Evolutionary conservation across 2,113 vertebrate genomes (phyloP).

Genomic region (Vimba vimba): DNA sequence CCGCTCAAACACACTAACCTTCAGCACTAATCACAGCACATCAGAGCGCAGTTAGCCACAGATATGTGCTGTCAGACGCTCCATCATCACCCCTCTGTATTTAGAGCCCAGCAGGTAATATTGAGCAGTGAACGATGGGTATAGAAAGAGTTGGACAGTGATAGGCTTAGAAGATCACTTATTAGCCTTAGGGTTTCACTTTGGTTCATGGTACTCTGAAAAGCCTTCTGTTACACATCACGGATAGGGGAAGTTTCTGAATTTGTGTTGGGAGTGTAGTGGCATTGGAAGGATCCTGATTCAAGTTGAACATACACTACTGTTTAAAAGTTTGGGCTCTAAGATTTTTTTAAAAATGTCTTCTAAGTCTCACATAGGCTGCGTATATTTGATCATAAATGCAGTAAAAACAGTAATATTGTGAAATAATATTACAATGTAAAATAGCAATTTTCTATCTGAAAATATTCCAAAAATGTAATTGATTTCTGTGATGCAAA

Average conservation of each 20-base stretch:
- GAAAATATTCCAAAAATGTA: too few relatives aligned
- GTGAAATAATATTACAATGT: too few relatives aligned
- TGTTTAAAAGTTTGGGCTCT: neutral
- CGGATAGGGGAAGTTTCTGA: neutral
- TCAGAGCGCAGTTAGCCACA: neutral
- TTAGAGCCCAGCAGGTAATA: slow-evolving; percentile 19
- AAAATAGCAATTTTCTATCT: too few relatives aligned
- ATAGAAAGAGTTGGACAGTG: slow-evolving; percentile 13
- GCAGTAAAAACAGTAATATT: too few relatives aligned
- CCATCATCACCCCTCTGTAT: neutral
- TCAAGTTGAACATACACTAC: neutral
- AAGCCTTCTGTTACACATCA: slow-evolving; percentile 1
- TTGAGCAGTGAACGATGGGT: neutral
- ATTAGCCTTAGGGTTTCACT: neutral
- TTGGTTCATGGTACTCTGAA: neutral
- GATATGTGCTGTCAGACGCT: slow-evolving; percentile 18
- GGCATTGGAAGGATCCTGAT: neutral
- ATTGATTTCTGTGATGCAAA: too few relatives aligned
- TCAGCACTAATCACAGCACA: slow-evolving; percentile 21
- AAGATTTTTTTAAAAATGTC: neutral
- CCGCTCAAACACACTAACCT: slow-evolving; percentile 14
- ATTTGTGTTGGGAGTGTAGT: neutral
- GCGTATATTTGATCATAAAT: too few relatives aligned
- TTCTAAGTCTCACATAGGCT: neutral
- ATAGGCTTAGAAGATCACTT: neutral